Percentiles rank a stretch among this genome's conserved stretches.
Conservation (phyloP, 2,797 vertebrate species). For the Micropoecilia bifurca region DNA sequence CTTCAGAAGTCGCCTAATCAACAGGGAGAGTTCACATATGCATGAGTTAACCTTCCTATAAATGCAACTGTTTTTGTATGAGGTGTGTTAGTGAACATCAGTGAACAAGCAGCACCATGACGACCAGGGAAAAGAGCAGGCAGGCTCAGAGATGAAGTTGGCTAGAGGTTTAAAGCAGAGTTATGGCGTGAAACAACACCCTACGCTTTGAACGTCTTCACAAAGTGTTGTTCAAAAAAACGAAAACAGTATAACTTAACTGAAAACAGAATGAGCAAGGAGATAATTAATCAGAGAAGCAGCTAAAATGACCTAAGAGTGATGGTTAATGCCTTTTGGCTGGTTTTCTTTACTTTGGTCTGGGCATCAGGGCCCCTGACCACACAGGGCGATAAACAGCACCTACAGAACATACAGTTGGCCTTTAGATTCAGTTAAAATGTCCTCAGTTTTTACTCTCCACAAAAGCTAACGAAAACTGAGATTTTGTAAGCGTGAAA, state of each 20-base stretch:
- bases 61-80: neutral
- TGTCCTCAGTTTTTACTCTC: neutral
- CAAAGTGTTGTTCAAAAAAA: neutral
- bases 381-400: conserved; percentile 11
- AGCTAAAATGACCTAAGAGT: neutral
- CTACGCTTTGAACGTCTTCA: neutral
- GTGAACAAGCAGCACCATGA: neutral
- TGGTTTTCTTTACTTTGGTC: conserved; percentile 1
- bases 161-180: neutral
- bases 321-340: neutral
- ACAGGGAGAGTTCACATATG: neutral
- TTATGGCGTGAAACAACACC: neutral
- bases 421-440: conserved; percentile 23
- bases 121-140: neutral
- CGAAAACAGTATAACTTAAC: neutral
- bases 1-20: too few species aligned
- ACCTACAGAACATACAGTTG: conserved; percentile 40
- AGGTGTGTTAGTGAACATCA: neutral
- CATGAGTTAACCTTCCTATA: neutral
- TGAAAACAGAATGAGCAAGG: neutral
- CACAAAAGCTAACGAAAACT: neutral
- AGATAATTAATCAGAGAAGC: neutral
- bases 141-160: neutral
- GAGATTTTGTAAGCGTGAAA: neutral
- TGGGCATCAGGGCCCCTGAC: conserved; percentile 6